Evolutionary conservation across 2,888 invertebrate genomes (phyloP).

Genomic region (Oeneis ivallda): DNA sequence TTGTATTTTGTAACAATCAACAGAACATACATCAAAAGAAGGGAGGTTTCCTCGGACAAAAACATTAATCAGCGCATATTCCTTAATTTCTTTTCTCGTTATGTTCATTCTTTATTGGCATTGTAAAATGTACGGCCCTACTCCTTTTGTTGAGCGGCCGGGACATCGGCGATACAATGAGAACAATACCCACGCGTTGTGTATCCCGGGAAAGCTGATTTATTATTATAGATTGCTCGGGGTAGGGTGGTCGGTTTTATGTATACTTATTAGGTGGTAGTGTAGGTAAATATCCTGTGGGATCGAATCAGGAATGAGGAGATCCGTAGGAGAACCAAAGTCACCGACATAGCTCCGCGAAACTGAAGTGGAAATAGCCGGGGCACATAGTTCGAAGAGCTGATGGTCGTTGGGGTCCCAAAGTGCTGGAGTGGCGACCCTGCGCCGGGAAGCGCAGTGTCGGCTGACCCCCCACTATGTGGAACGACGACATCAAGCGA

Average conservation of each 20-base stretch:
- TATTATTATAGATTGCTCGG: constrained; percentile 30
- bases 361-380: no score
- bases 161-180: constrained; percentile 35
- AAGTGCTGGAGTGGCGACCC: no score
- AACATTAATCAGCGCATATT: constrained; percentile 17
- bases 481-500: no score
- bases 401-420: no score
- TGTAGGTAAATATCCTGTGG: not conserved
- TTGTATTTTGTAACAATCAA: no score
- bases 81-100: constrained; percentile 50
- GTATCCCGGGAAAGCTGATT: constrained; percentile 25
- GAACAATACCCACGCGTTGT: constrained; percentile 47
- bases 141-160: constrained; percentile 36
- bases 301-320: no score
- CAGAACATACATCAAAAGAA: not conserved
- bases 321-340: no score
- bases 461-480: no score
- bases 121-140: constrained; percentile 39
- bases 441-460: no score
- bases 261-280: not conserved
- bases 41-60: not conserved
- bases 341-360: no score
- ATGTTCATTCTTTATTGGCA: constrained; percentile 41
- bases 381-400: no score
- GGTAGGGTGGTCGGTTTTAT: not conserved